A percentile compares a stretch with the other conserved stretches of the same genome.
phyloP scores from a whole-genome alignment of 2,113 vertebrate genomes.

The Mesocricetus auratus region DNA sequence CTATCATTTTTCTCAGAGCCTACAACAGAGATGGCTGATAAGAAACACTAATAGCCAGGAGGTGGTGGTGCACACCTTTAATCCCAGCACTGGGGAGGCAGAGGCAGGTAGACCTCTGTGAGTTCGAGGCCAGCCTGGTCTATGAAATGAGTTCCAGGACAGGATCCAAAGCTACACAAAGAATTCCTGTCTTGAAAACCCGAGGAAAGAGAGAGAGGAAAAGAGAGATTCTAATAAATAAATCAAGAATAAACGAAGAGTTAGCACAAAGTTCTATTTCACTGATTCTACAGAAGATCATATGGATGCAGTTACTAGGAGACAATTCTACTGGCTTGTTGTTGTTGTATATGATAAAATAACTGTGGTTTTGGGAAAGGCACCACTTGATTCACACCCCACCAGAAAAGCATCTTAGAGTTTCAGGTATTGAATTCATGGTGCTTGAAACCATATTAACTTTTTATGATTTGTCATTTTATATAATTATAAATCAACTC shows the following conservation, averaged over 20 bases:
- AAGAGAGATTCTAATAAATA: not conserved
- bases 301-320: not conserved
- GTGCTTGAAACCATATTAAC: conserved; percentile 30
- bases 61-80: too few relatives aligned
- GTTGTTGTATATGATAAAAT: not conserved
- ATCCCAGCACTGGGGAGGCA: too few relatives aligned
- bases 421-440: conserved; percentile 22
- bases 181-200: too few relatives aligned
- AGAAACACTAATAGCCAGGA: not conserved
- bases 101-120: too few relatives aligned
- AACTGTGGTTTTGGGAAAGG: not conserved
- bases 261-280: not conserved
- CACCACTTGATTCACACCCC: not conserved
- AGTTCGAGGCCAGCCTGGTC: too few relatives aligned
- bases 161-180: too few relatives aligned
- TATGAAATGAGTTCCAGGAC: too few relatives aligned
- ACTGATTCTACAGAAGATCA: not conserved
- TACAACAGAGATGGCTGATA: not conserved
- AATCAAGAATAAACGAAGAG: not conserved
- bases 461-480: conserved; percentile 23
- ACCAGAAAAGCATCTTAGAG: conserved; percentile 11
- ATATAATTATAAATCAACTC: conserved; percentile 3
- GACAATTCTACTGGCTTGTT: too few relatives aligned
- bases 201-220: too few relatives aligned
- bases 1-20: not conserved